Percentiles rank a stretch among this genome's conserved stretches.
Conservation (phyloP, 2,113 vertebrate genomes). For the Pseudopipra pipra region DNA sequence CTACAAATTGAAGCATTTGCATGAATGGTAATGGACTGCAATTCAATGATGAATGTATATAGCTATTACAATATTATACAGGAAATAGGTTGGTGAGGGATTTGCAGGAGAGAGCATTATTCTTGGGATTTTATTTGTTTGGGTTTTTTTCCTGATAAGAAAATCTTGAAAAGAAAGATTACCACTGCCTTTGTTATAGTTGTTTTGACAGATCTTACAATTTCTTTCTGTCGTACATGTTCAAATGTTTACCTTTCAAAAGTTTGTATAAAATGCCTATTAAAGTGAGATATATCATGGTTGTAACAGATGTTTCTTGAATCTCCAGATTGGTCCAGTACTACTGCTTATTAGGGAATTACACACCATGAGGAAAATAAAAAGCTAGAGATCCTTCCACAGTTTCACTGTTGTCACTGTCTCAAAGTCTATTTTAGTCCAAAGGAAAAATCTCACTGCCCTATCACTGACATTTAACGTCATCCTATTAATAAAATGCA, state of each 20-base stretch:
- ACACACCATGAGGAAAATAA: not conserved
- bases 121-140: not conserved
- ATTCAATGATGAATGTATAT: not conserved
- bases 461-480: not conserved
- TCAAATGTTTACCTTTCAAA: not conserved
- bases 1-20: not conserved
- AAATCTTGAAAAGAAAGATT: not conserved
- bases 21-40: not conserved
- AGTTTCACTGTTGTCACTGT: not conserved
- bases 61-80: not conserved
- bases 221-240: not conserved
- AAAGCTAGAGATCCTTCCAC: not conserved
- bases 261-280: not conserved
- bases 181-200: not conserved
- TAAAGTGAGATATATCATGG: not conserved
- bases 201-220: not conserved
- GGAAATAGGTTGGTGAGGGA: not conserved
- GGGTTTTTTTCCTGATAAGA: not conserved
- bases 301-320: not conserved
- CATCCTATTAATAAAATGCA: not conserved
- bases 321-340: not conserved
- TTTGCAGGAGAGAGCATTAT: not conserved
- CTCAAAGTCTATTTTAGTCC: not conserved
- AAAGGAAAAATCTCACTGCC: not conserved
- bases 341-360: not conserved